Conservation (phyloP, 2,888 invertebrate species). For the Tolmerus cingulatus region DNA sequence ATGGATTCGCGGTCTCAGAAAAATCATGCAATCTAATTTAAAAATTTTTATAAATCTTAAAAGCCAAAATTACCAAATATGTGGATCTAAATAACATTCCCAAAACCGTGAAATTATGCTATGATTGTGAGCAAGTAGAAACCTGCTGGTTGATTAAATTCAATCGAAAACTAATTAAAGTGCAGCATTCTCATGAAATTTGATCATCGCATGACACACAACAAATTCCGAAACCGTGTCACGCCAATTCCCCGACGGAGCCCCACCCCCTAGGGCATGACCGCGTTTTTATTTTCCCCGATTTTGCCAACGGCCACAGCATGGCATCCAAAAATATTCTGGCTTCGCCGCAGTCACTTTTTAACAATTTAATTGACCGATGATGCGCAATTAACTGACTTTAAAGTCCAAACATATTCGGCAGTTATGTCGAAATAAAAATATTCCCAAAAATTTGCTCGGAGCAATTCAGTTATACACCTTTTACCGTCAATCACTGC, state of each 20-base stretch:
- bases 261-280: neutral
- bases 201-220: neutral
- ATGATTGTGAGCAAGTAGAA: neutral
- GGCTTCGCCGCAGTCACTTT: neutral
- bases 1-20: too few relatives aligned
- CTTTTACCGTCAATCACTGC: neutral
- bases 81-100: neutral
- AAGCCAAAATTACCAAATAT: neutral
- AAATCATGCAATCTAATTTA: neutral
- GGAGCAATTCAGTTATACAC: neutral
- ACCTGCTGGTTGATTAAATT: neutral
- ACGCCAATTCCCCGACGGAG: neutral
- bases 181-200: neutral
- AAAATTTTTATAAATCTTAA: neutral
- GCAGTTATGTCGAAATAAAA: neutral
- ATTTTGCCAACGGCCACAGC: neutral
- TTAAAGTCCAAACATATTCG: neutral
- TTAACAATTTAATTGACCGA: constrained; percentile 7
- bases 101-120: neutral
- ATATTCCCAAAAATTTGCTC: neutral
- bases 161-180: neutral
- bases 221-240: neutral
- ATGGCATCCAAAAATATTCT: neutral
- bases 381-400: neutral
- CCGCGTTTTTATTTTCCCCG: neutral